Conservation (phyloP, 92 coral and sea anemone species). For the Metridium senile region DNA sequence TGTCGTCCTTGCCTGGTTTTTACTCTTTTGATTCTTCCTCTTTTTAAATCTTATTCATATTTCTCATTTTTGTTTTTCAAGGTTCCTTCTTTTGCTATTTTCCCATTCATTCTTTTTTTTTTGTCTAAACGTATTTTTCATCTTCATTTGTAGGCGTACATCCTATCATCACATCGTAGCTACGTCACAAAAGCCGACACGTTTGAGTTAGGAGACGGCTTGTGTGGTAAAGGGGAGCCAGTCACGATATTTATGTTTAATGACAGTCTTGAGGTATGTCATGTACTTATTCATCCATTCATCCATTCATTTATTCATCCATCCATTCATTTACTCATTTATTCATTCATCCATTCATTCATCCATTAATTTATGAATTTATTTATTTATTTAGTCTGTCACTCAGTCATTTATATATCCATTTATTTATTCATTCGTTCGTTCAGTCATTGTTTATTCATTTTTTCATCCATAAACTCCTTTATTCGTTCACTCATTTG, state of each 20-base stretch:
- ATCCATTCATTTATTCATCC: not conserved
- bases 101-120: too few relatives aligned
- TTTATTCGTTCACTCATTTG: not conserved
- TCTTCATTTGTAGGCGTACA: slow-evolving; percentile 64
- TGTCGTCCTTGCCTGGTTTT: too few relatives aligned
- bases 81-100: not conserved
- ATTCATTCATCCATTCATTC: not conserved
- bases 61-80: not conserved
- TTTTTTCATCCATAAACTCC: not conserved
- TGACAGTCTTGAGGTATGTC: slow-evolving; percentile 91
- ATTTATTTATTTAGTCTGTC: not conserved
- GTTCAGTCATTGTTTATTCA: not conserved
- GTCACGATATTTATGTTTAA: slow-evolving; percentile 93
- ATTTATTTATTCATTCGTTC: not conserved
- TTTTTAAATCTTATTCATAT: not conserved
- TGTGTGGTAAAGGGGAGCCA: slow-evolving; percentile 93
- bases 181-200: slow-evolving; percentile 91
- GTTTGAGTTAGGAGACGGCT: slow-evolving; percentile 86
- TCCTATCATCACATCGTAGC: slow-evolving; percentile 90
- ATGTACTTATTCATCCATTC: not conserved
- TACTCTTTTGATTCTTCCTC: not conserved
- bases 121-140: not conserved
- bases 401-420: not conserved
- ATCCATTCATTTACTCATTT: not conserved
- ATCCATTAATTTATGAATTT: not conserved